Base-by-base conservation (phyloP, 2,888 invertebrate species). In the Luperina nickerlii region DNA sequence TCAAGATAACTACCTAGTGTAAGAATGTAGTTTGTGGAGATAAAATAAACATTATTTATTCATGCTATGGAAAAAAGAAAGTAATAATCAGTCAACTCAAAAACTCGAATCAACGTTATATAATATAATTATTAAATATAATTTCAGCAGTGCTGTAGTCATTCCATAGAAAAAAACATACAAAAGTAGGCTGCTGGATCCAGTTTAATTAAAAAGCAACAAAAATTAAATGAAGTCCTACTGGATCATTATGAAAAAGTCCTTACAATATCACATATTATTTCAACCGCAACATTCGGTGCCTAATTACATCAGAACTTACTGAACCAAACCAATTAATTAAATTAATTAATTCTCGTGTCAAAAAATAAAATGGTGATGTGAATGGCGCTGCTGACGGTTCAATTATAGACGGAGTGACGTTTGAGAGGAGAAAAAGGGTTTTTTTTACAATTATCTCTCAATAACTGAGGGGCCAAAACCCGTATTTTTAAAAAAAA, bases 241-340 rank as follows among this genome's bases (percentile, higher is more conserved):
- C 18, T 20, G 9, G 18, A 54, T 32, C 8, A 42, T 38, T 27
- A 42, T 32, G 38, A 8, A 45, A 13, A 45, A 13, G 8, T 24
- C 51, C 42, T 69, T 70, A 70, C 15, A 48, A 51, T 75, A 68
- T 63, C 45, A 60, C 32, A 42, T 85, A 76, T 57, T 51, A 65
- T 72, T 72, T 54, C 42, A 76, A 76, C 72, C 72, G 32, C 82
- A 72, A 57, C 2, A 69, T 68, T 57, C 13, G 57, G 27, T 27
- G 51, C 27, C 69, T 68, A 38, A 81, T 81, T 75, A 76, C 72
- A 51, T n/a, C 63, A 60, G 68, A 81, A 76, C 4, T 65, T 72
- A 82, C 51, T 72, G 76, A 82, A 69, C 71, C 60, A 60, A 57
- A 72, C 71, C 68, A 85, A 85, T 83, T 75, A 81, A 75, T 76